phyloP scores from a whole-genome alignment of 35 echinoderm and acorn worm genomes.

The Heliocidaris erythrogramma region DNA sequence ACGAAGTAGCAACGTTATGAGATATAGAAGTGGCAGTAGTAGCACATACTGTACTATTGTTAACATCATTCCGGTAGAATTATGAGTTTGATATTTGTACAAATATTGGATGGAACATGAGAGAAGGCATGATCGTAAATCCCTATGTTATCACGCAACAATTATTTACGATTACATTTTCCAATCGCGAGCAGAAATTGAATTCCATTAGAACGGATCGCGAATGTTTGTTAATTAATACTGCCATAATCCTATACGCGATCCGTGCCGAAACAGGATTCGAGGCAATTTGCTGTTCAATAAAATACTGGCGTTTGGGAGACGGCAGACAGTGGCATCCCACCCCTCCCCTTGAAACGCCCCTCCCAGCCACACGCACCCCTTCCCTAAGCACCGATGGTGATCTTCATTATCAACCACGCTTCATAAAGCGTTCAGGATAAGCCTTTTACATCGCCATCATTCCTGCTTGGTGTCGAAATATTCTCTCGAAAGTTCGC shows the following conservation, averaged over 20 bases:
- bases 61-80: background rate
- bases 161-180: constrained; percentile 14
- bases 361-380: too few species aligned
- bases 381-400: too few species aligned
- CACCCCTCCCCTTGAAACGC: background rate
- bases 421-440: too few species aligned
- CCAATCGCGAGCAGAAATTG: background rate
- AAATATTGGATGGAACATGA: background rate
- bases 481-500: too few species aligned
- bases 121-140: background rate
- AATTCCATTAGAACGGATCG: background rate
- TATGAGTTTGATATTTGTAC: background rate
- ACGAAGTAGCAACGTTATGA: too few species aligned
- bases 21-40: too few species aligned
- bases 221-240: constrained; percentile 14
- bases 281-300: background rate
- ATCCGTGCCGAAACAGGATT: background rate
- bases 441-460: too few species aligned
- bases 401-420: too few species aligned
- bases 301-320: background rate
- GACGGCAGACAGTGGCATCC: background rate
- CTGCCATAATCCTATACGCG: background rate
- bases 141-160: background rate
- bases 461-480: too few species aligned
- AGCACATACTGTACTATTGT: too few species aligned